Evolutionary conservation across 2,888 invertebrate genomes (phyloP), one percentile per base, ranked within the genome.

Genomic region (Morpho achilles): DNA sequence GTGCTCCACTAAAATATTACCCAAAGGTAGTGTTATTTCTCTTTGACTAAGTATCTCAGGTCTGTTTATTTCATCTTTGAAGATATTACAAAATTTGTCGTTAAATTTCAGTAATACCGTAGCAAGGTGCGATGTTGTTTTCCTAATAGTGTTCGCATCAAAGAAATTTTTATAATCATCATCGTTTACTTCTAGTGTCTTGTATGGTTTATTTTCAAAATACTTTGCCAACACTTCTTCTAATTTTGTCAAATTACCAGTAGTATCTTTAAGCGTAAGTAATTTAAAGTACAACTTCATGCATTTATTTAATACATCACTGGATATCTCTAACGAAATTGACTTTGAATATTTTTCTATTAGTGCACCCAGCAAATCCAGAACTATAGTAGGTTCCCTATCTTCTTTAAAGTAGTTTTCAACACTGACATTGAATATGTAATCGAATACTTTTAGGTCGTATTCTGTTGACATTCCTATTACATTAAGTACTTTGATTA

Each of bases 11-110:
- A 88, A 67, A 40, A 89, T 87, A 62, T 91, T 88, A 1, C 94
- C 83, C 51, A 95, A 73, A 0, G 94, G 93, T 68, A 95, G 91
- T 2, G 94, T 85, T 1, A 94, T 73, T 70, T 94, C 93, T 71
- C 93, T 92, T 72, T 93, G 93, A 8, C 89, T 79, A 47, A 93
- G 75, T 51, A 92, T 77, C 53, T 85, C 87, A 0, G 87, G 74
- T 64, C 76, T 84, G 2, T 69, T 62, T 1, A 92, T 73, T 74
- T 91, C 84, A 67, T 91, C 82, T 60, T 84, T 80, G 59, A 93
- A 87, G 40, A 82, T 69, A 10, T 83, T 74, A 63, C 92, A 79
- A 8, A 92, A 84, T 65, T 83, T 87, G 4, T 69, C 66, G 71
- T 92, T 92, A 62, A 87, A 88, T 70, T 91, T 91, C 5, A 94